These are phyloP conservation scores for Celastrina argiolus DNA, from an alignment of 2,888 invertebrate species.

Conservation along the genomic window DNA sequence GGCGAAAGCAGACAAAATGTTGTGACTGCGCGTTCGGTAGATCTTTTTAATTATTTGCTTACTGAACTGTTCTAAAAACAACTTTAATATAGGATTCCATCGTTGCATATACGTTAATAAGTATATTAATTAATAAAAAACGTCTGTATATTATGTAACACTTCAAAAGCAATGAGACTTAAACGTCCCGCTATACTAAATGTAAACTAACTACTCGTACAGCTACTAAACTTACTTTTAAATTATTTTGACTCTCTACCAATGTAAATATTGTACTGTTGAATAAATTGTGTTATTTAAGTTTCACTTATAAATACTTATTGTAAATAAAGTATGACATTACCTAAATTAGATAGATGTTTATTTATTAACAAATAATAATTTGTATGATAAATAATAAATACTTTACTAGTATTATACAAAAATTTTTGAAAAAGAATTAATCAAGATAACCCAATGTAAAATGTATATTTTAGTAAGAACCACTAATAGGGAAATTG, in stretches of 20 bases:
- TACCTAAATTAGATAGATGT: background rate
- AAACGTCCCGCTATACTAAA: too few relatives aligned
- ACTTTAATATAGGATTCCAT: too few relatives aligned
- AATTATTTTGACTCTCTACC: background rate
- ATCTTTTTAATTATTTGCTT: too few relatives aligned
- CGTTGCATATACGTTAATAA: too few relatives aligned
- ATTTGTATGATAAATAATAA: conserved; percentile 5
- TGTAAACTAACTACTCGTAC: too few relatives aligned
- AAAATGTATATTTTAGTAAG: background rate
- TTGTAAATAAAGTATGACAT: conserved; percentile 13
- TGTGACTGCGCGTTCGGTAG: too few relatives aligned
- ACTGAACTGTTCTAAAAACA: too few relatives aligned
- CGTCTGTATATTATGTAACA: too few relatives aligned
- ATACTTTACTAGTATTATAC: background rate
- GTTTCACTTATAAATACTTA: conserved; percentile 8
- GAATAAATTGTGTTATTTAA: conserved; percentile 7
- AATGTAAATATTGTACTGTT: conserved; percentile 9
- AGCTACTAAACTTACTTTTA: too few relatives aligned
- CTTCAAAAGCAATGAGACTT: too few relatives aligned
- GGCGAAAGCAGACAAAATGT: too few relatives aligned
- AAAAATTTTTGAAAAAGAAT: background rate
- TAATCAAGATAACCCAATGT: background rate
- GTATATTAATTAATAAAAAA: too few relatives aligned
- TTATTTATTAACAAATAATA: conserved; percentile 16
- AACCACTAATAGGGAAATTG: conserved; percentile 1